These are phyloP conservation scores for Leptinotarsa undecemlineata DNA, from an alignment of 1,140 invertebrate genomes.

Conservation along the genomic window DNA sequence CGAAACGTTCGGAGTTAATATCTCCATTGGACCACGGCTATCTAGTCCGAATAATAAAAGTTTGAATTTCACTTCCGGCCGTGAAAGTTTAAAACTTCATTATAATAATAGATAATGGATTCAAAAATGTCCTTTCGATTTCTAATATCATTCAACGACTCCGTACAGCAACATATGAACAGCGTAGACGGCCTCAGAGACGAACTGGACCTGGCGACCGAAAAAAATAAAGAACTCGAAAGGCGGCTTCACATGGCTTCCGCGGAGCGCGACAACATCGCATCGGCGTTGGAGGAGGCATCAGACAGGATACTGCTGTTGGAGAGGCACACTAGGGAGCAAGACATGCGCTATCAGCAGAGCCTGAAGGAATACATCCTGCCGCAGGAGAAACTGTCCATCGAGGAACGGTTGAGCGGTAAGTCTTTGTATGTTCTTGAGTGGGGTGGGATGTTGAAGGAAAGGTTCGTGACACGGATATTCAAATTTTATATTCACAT, in stretches of 20 bases:
- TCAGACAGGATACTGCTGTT: slow-evolving; percentile 83
- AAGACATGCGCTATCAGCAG: slow-evolving; percentile 66
- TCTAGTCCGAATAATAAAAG: too few relatives aligned
- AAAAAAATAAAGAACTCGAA: slow-evolving; percentile 85
- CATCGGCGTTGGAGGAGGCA: slow-evolving; percentile 82
- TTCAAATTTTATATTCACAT: too few relatives aligned
- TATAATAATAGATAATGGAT: too few relatives aligned
- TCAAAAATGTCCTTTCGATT: too few relatives aligned
- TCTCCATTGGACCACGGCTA: too few relatives aligned
- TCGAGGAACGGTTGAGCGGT: slow-evolving; percentile 64
- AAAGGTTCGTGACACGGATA: too few relatives aligned
- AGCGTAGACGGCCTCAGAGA: slow-evolving; percentile 86
- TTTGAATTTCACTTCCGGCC: too few relatives aligned
- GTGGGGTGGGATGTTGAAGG: too few relatives aligned
- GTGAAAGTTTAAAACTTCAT: too few relatives aligned
- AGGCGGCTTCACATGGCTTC: slow-evolving; percentile 72
- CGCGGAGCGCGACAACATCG: slow-evolving; percentile 78
- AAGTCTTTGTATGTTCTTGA: slow-evolving; percentile 34
- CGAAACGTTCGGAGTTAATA: too few relatives aligned
- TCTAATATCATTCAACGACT: too few relatives aligned
- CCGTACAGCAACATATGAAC: slow-evolving; percentile 74
- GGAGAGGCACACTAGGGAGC: slow-evolving; percentile 83
- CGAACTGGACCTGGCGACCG: slow-evolving; percentile 82
- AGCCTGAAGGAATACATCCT: slow-evolving; percentile 64
- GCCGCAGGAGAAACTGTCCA: slow-evolving; percentile 66